A percentile compares a stretch with the other conserved stretches of the same genome.
phyloP scores from a whole-genome alignment of 1,140 invertebrate species.

The Drosophila mauritiana region DNA sequence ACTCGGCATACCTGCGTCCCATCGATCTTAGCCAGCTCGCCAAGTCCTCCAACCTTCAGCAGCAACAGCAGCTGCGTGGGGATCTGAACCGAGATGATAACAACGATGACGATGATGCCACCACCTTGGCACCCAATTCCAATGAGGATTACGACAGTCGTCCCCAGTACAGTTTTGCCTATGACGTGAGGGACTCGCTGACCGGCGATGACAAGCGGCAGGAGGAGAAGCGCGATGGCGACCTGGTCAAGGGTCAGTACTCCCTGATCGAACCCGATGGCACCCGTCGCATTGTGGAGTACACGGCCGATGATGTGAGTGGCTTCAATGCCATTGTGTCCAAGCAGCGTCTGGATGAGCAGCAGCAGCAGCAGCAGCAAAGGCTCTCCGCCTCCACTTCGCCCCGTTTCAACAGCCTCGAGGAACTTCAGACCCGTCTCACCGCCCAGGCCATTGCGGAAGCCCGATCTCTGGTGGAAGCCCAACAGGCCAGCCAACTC shows the following conservation, averaged over 20 bases:
- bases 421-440: conserved; percentile 71
- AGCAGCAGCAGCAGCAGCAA: conserved; percentile 42
- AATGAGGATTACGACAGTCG: conserved; percentile 86
- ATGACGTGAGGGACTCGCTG: conserved; percentile 85
- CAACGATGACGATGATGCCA: conserved; percentile 58
- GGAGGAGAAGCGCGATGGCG: conserved; percentile 86
- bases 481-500: conserved; percentile 60
- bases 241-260: conserved; percentile 86
- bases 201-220: conserved; percentile 86
- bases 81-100: conserved; percentile 46
- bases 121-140: conserved; percentile 60
- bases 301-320: conserved; percentile 86
- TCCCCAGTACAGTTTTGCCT: conserved; percentile 85
- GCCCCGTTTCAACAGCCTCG: conserved; percentile 73
- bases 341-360: conserved; percentile 85
- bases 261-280: conserved; percentile 87
- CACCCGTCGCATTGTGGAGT: conserved; percentile 86
- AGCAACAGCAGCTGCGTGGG: conserved; percentile 45
- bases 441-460: conserved; percentile 76
- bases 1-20: conserved; percentile 64
- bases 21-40: conserved; percentile 65
- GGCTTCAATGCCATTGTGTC: conserved; percentile 87
- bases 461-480: conserved; percentile 67
- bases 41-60: conserved; percentile 59
- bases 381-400: conserved; percentile 25